Evolutionary conservation across 2,888 invertebrate species (phyloP).

Genomic region (Drosophila atroscutellata): DNA sequence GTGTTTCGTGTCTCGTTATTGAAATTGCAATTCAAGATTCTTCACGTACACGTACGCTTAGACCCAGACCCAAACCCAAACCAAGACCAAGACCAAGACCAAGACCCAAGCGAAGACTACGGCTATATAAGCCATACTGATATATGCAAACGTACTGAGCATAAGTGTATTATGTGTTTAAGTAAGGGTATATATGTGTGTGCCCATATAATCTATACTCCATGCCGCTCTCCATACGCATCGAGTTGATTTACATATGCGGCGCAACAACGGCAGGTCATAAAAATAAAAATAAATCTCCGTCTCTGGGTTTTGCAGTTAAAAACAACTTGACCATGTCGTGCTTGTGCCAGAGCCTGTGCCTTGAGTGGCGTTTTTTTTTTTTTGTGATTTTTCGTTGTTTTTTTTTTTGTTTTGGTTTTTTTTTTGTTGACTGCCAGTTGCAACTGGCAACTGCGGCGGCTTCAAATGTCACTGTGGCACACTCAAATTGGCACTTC

Average conservation of each 20-base stretch:
- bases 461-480: constrained; percentile 73
- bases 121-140: background rate
- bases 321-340: constrained; percentile 79
- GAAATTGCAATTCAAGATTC: constrained; percentile 78
- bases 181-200: background rate
- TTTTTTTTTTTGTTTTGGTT: constrained; percentile 16
- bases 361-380: constrained; percentile 33
- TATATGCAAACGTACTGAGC: constrained; percentile 1
- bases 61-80: background rate
- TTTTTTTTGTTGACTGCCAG: constrained; percentile 22
- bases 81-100: background rate
- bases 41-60: constrained; percentile 67
- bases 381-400: constrained; percentile 2
- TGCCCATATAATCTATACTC: constrained; percentile 1
- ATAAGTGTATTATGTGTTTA: background rate
- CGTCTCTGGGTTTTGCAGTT: constrained; percentile 57
- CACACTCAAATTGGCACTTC: constrained; percentile 62
- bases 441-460: constrained; percentile 37
- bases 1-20: constrained; percentile 78
- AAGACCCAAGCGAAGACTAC: background rate
- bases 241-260: constrained; percentile 73
- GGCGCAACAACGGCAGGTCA: constrained; percentile 52
- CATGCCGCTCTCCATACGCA: constrained; percentile 42
- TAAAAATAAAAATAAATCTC: constrained; percentile 66
- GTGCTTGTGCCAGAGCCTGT: constrained; percentile 36